Evolutionary conservation across 2,888 invertebrate species (phyloP).

Genomic region (Microplitis manilae): DNA sequence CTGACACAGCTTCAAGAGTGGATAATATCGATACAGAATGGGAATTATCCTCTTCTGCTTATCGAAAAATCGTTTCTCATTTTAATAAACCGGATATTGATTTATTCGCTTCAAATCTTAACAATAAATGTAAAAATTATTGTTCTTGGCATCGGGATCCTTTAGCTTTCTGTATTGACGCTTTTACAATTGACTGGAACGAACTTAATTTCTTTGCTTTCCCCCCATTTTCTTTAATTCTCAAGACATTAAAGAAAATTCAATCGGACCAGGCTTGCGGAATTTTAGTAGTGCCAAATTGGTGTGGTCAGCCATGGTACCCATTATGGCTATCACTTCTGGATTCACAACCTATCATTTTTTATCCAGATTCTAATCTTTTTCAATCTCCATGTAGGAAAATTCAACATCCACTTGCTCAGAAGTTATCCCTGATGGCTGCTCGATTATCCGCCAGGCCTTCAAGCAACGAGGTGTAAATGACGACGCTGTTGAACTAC

Average conservation of each 20-base stretch:
- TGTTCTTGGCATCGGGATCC: slow-evolving; percentile 43
- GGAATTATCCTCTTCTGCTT: no score
- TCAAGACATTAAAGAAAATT: slow-evolving; percentile 34
- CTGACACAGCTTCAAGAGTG: slow-evolving; percentile 22
- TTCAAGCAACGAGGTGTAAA: slow-evolving; percentile 28
- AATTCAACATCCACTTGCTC: slow-evolving; percentile 49
- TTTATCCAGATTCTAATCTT: slow-evolving; percentile 51
- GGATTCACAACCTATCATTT: slow-evolving; percentile 13
- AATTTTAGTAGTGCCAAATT: slow-evolving; percentile 38
- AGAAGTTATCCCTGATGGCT: slow-evolving; percentile 53
- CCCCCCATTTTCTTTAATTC: slow-evolving; percentile 40
- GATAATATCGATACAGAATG: no score
- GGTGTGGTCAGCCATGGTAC: slow-evolving; percentile 40
- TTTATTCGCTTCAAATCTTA: no score
- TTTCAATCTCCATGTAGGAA: slow-evolving; percentile 52
- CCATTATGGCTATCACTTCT: slow-evolving; percentile 31
- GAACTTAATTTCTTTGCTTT: slow-evolving; percentile 46
- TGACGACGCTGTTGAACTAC: not conserved
- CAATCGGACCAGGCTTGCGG: slow-evolving; percentile 30
- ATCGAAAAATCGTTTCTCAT: no score
- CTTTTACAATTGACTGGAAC: slow-evolving; percentile 42
- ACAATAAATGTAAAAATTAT: no score
- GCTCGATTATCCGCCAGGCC: slow-evolving; percentile 54
- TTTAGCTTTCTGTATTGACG: slow-evolving; percentile 36
- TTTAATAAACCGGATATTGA: no score